Evolutionary conservation across 2,888 invertebrate genomes (phyloP).

Genomic region (Philhelius pedissequus): DNA sequence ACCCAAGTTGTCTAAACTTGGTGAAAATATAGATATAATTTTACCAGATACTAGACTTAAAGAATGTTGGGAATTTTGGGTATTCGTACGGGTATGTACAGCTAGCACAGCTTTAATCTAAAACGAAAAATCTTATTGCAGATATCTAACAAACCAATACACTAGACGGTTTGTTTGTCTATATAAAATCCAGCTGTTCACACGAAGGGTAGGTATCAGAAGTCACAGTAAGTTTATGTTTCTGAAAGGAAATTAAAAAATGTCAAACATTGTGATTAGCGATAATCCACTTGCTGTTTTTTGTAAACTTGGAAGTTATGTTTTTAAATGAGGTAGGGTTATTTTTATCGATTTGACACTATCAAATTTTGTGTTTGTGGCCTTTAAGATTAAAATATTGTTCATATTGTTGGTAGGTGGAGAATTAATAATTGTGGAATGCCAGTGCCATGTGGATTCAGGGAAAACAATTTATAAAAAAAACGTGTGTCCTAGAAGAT

Average conservation of each 20-base stretch:
- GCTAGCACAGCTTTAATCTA: background rate
- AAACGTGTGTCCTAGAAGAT: background rate
- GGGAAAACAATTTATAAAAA: background rate
- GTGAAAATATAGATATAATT: background rate
- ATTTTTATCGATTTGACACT: background rate
- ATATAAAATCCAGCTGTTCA: background rate
- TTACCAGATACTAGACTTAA: background rate
- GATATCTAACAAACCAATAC: background rate
- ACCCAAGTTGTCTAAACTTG: background rate
- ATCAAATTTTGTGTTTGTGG: background rate
- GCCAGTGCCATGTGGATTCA: background rate
- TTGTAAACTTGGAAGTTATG: background rate
- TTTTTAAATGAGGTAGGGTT: background rate
- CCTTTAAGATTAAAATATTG: background rate
- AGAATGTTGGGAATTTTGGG: background rate
- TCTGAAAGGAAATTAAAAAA: constrained; percentile 31
- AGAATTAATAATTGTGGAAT: background rate
- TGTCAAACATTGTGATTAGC: constrained; percentile 21
- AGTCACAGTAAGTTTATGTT: constrained; percentile 9
- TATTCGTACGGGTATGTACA: background rate
- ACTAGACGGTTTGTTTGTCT: background rate
- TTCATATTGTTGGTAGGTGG: constrained; percentile 1
- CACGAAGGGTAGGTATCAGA: constrained; percentile 4
- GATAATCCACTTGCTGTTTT: background rate
- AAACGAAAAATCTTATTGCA: background rate